Evolutionary conservation across 2,797 vertebrate species (phyloP), one percentile per base, ranked within the genome.

Genomic region (Euthynnus affinis): DNA sequence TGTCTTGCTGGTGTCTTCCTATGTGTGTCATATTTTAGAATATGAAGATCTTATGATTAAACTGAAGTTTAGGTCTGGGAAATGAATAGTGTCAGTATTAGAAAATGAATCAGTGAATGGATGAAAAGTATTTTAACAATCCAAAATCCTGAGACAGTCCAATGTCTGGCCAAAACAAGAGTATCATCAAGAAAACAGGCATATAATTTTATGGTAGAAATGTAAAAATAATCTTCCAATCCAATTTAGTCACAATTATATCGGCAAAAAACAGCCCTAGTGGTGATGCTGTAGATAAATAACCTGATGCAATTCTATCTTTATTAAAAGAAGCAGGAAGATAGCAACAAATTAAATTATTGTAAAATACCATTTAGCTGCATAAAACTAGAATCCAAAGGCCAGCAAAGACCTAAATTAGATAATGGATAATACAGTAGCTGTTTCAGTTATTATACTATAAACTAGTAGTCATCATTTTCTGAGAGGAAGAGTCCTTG

Each of bases 381-480:
- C 5, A 40, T 5, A 17, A 37, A 40, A 34, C 18, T 15, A 1
- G 27, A 51, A 4, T 58, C 48, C 3, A 48, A 32, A 61, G 25
- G 9, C 22, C 32, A 57, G 56, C 60, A 62, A 73, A 70, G 22
- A 76, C 84, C 76, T 83, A 83, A 82, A 81, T 57, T 80, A 82
- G 81, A 76, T 25, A 48, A 64, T 46, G 7, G 4, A 12, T 40
- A 14, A 23, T 25, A 22, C 4, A 22, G 52, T 2, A 42, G 34
- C 9, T 48, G n/a, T 59, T 13, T 29, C 20, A 42, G 34, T 6
- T 48, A 34, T 83, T 90, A 22, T 29, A 29, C 27, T 29, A 29
- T 29, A 92, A 84, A 56, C 87, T 91, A 2, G 86, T 93, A 0
- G 76, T 91, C 70, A 82, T 89, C 58, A 90, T 75, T 84, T 86